phyloP scores from a whole-genome alignment of 2,797 vertebrate species.

The Manis pentadactyla region DNA sequence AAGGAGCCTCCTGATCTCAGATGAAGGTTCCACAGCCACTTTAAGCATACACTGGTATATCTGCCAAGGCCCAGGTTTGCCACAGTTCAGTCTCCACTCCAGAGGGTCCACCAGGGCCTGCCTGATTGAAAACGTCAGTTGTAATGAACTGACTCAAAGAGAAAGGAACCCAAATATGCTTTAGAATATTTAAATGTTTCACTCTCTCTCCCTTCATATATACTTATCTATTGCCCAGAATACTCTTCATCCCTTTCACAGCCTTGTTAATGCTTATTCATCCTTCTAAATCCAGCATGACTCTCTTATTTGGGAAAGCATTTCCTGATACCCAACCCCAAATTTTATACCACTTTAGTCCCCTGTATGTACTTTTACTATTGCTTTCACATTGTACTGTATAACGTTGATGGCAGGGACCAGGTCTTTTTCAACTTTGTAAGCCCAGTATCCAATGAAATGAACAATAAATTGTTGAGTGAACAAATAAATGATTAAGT shows the following conservation, averaged over 20 bases:
- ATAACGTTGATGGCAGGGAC: slow-evolving; percentile 29
- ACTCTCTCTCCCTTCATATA: neutral
- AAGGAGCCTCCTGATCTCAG: slow-evolving; percentile 74
- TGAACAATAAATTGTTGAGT: slow-evolving; percentile 33
- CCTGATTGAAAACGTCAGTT: neutral
- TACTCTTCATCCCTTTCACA: neutral
- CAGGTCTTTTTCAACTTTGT: slow-evolving; percentile 44
- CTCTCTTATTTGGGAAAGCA: neutral
- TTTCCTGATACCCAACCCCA: neutral
- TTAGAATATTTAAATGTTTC: slow-evolving; percentile 57
- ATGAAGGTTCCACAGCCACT: slow-evolving; percentile 54
- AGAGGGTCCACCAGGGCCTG: neutral
- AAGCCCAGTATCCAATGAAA: neutral
- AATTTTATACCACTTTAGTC: neutral
- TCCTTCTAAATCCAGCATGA: neutral
- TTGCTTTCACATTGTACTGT: neutral
- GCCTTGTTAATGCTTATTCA: slow-evolving; percentile 45
- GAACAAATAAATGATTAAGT: slow-evolving; percentile 20
- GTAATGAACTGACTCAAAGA: slow-evolving; percentile 13
- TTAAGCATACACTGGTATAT: neutral
- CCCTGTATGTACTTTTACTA: neutral
- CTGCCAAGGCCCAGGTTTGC: slow-evolving; percentile 15
- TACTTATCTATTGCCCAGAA: neutral
- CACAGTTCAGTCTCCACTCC: neutral
- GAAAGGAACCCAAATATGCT: slow-evolving; percentile 4